Evolutionary conservation across 2,888 invertebrate genomes (phyloP).

Genomic region (Dusona sp.): DNA sequence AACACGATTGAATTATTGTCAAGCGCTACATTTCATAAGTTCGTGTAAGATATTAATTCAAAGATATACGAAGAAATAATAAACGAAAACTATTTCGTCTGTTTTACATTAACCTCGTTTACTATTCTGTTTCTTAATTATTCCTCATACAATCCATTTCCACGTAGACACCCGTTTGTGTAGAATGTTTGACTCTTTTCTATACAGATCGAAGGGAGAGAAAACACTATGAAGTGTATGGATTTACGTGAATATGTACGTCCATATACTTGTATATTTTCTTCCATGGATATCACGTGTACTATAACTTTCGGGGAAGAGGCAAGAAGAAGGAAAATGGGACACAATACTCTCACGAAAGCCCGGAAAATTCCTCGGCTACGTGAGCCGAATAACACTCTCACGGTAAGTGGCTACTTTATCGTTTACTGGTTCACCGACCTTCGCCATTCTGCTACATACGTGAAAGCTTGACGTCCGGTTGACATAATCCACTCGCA

Average conservation of each 20-base stretch:
- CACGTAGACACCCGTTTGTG: background rate
- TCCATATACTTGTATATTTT: background rate
- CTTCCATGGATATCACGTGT: background rate
- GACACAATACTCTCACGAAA: conserved; percentile 59
- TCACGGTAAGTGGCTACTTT: conserved; percentile 68
- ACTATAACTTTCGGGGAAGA: conserved; percentile 31
- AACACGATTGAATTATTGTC: conserved; percentile 40
- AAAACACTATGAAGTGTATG: background rate
- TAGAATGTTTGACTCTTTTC: background rate
- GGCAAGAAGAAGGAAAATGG: conserved; percentile 31
- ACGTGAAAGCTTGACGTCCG: conserved; percentile 52
- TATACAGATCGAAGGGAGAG: background rate
- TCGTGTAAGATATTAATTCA: conserved; percentile 69
- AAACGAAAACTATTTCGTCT: conserved; percentile 79
- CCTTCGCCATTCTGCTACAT: conserved; percentile 55
- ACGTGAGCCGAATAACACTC: conserved; percentile 74
- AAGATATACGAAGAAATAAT: conserved; percentile 75
- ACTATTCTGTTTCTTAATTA: conserved; percentile 37
- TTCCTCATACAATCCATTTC: conserved; percentile 17
- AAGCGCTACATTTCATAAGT: conserved; percentile 54
- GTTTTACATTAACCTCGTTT: conserved; percentile 78
- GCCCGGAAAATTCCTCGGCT: conserved; percentile 69
- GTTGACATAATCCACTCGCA: conserved; percentile 59
- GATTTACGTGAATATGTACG: background rate
- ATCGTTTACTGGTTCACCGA: conserved; percentile 71